Conservation (phyloP, 2,113 vertebrate genomes). For the Tricholaema leucomelas region DNA sequence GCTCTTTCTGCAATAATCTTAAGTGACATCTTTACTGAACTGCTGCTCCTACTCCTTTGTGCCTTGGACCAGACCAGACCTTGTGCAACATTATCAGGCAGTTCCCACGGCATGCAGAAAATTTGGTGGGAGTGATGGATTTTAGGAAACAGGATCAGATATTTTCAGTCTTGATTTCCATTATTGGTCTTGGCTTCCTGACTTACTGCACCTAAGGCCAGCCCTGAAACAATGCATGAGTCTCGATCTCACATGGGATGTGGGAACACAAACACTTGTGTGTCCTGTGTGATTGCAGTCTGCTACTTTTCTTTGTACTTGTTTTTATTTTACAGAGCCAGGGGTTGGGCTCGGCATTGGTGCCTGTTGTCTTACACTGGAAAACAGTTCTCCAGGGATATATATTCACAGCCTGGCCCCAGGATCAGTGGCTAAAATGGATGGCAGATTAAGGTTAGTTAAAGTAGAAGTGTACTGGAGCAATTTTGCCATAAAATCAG, state of each 20-base stretch:
- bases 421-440: conserved; percentile 95
- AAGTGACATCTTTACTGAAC: neutral
- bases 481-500: neutral
- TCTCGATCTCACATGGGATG: conserved; percentile 3
- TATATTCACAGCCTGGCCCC: conserved; percentile 95
- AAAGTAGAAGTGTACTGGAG: neutral
- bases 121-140: neutral
- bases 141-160: conserved; percentile 24
- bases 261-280: conserved; percentile 41
- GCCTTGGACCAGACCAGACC: neutral
- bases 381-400: conserved; percentile 89
- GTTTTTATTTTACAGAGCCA: conserved; percentile 78
- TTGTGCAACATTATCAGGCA: neutral
- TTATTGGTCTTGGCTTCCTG: conserved; percentile 34
- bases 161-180: conserved; percentile 36
- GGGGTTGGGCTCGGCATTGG: conserved; percentile 93
- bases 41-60: neutral
- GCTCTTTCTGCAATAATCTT: neutral
- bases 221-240: conserved; percentile 35
- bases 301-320: neutral
- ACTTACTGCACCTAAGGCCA: conserved; percentile 21
- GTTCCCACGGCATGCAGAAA: neutral
- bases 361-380: conserved; percentile 89
- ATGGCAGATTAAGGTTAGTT: conserved; percentile 89
- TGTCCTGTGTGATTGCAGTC: conserved; percentile 7